phyloP scores from a whole-genome alignment of 2,113 vertebrate species.

The Gymnogyps californianus region DNA sequence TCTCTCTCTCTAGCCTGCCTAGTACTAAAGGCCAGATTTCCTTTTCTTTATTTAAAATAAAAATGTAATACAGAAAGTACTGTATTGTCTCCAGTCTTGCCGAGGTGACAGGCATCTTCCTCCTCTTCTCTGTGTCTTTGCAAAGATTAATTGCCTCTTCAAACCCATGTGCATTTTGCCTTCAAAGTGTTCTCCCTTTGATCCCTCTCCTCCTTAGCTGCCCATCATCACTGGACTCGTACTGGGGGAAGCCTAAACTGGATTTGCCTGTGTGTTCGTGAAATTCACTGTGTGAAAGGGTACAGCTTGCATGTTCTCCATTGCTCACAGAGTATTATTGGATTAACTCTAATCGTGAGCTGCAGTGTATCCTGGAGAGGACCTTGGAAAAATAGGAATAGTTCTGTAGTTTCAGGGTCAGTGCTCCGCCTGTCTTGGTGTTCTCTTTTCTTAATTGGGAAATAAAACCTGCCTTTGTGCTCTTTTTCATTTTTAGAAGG shows the following conservation, averaged over 20 bases:
- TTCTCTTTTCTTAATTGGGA: not conserved
- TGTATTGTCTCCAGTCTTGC: not conserved
- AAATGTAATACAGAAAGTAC: not conserved
- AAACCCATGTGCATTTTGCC: not conserved
- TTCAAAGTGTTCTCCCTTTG: constrained; percentile 21
- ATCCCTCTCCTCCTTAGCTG: not conserved
- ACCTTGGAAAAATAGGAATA: not conserved
- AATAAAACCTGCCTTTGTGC: not conserved
- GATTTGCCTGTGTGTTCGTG: not conserved
- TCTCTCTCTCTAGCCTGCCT: not conserved
- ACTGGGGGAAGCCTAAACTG: not conserved
- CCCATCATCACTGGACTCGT: not conserved
- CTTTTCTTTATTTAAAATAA: not conserved
- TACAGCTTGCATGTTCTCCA: not conserved
- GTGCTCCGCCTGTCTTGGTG: not conserved
- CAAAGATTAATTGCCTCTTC: constrained; percentile 28
- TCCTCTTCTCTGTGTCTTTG: not conserved
- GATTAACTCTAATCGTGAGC: not conserved
- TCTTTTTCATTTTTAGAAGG: not conserved
- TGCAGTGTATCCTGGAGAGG: not conserved
- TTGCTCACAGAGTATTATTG: not conserved
- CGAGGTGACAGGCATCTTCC: not conserved
- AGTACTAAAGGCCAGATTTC: not conserved
- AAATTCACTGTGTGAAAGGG: not conserved
- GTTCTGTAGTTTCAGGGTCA: not conserved